A percentile compares a stretch with the other conserved stretches of the same genome.
Evolutionary conservation across 2,113 vertebrate genomes (phyloP).

Genomic region (Diglossa brunneiventris): DNA sequence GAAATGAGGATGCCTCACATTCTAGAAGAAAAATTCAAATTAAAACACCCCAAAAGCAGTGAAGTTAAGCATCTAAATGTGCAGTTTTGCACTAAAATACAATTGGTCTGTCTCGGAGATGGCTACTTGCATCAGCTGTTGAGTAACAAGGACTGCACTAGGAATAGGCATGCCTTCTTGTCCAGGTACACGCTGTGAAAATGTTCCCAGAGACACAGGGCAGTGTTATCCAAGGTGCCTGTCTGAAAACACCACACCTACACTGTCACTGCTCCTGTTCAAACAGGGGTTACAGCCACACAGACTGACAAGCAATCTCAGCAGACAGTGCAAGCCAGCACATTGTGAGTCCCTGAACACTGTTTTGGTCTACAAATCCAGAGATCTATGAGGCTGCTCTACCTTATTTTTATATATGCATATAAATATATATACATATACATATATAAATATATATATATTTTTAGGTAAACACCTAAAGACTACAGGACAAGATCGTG

Average conservation of each 20-base stretch:
- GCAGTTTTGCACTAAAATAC: background rate
- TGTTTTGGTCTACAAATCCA: background rate
- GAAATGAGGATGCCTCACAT: background rate
- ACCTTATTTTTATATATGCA: background rate
- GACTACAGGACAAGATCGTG: background rate
- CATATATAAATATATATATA: background rate
- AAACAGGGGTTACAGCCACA: background rate
- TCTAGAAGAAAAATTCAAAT: background rate
- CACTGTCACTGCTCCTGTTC: background rate
- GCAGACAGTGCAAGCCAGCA: background rate
- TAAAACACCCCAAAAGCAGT: background rate
- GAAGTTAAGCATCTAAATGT: background rate
- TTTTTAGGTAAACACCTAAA: background rate
- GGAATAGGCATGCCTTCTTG: fast-evolving
- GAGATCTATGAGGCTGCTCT: background rate
- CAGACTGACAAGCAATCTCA: background rate
- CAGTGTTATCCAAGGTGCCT: background rate
- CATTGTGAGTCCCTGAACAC: fast-evolving
- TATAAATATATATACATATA: background rate
- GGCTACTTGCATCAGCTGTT: background rate
- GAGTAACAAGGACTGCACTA: background rate
- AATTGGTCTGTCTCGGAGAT: background rate
- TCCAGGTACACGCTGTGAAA: background rate
- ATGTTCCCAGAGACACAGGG: background rate
- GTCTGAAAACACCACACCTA: background rate